These are phyloP conservation scores for Crypturellus tataupa DNA, from an alignment of 2,797 vertebrate genomes.

Conservation along the genomic window DNA sequence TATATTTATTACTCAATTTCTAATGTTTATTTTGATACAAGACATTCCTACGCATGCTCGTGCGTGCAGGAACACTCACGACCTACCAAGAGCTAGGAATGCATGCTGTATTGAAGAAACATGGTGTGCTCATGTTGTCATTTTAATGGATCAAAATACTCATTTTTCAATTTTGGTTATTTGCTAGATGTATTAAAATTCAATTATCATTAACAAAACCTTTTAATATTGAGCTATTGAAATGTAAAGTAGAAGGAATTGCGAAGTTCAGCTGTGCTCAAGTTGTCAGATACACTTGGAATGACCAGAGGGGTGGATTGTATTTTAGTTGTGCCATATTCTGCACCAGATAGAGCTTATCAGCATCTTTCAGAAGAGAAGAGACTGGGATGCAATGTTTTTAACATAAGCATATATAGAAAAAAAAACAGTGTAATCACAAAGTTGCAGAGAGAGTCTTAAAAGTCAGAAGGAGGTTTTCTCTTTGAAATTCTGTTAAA, in stretches of 20 bases:
- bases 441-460: neutral
- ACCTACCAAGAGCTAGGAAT: slow-evolving; percentile 15
- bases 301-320: neutral
- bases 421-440: neutral
- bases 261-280: neutral
- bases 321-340: neutral
- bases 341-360: neutral
- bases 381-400: neutral
- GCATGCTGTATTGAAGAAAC: neutral
- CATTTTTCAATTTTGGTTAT: neutral
- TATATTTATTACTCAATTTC: slow-evolving; percentile 51
- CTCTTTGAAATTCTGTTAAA: slow-evolving; percentile 19
- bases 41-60: slow-evolving; percentile 42
- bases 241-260: neutral
- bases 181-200: neutral
- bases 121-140: neutral
- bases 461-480: neutral
- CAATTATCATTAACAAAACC: neutral
- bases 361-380: neutral
- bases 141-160: neutral
- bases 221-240: neutral
- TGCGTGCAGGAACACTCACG: neutral
- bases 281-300: neutral
- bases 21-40: slow-evolving; percentile 62
- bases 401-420: neutral